Conservation (phyloP, 2,797 vertebrate genomes). For the Odontamblyopus lacepedii region DNA sequence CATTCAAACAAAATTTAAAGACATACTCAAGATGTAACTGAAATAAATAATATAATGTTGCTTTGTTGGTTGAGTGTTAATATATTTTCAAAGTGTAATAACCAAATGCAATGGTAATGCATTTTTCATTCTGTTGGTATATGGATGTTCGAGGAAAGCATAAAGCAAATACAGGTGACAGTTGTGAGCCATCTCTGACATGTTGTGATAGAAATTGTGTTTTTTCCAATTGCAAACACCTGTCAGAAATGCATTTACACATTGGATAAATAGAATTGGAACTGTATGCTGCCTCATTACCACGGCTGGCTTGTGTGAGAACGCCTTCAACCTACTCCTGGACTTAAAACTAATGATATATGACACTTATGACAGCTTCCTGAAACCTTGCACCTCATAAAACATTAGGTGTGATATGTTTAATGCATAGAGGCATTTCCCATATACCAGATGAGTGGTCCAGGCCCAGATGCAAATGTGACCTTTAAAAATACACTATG, state of each 20-base stretch:
- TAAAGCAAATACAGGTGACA: conserved; percentile 39
- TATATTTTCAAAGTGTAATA: not conserved
- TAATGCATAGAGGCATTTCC: conserved; percentile 45
- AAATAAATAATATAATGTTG: conserved; percentile 6
- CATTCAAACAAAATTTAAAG: conserved; percentile 13
- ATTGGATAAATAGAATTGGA: conserved; percentile 28
- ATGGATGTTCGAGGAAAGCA: conserved; percentile 19
- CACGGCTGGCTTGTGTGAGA: conserved; percentile 9
- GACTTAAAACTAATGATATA: conserved; percentile 35
- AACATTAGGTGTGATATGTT: conserved; percentile 53
- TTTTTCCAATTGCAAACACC: conserved; percentile 49
- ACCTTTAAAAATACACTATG: conserved; percentile 48
- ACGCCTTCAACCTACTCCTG: conserved; percentile 19
- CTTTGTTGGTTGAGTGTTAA: conserved; percentile 9
- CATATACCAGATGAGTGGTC: conserved; percentile 30
- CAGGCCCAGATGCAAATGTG: conserved; percentile 48
- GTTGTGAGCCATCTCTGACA: conserved; percentile 40
- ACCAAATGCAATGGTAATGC: not conserved
- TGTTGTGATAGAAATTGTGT: conserved; percentile 48
- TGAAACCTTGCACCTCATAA: conserved; percentile 36
- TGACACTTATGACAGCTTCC: conserved; percentile 45
- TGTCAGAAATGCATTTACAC: conserved; percentile 61
- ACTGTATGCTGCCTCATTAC: conserved; percentile 1
- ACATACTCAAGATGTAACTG: conserved; percentile 1
- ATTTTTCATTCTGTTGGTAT: not conserved